A percentile compares a stretch with the other conserved stretches of the same genome.
Conservation (phyloP, 2,113 vertebrate species). For the Dasyurus viverrinus region DNA sequence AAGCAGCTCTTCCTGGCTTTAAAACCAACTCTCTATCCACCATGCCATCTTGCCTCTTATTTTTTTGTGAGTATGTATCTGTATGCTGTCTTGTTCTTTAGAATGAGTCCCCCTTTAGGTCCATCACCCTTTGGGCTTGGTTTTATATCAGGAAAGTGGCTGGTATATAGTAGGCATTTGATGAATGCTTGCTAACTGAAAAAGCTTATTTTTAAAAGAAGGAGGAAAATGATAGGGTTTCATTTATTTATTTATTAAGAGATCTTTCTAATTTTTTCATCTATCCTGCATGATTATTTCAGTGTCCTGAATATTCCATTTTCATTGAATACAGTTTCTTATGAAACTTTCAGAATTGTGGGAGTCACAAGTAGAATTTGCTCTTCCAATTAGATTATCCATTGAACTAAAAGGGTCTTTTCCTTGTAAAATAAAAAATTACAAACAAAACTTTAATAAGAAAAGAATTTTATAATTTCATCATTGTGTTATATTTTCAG, state of each 20-base stretch:
- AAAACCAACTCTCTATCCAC: neutral
- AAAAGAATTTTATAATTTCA: neutral
- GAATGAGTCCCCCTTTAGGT: neutral
- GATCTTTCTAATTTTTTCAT: slow-evolving; percentile 45
- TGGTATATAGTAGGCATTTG: neutral
- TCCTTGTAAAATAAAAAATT: slow-evolving; percentile 34
- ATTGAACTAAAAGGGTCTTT: neutral
- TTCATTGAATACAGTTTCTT: slow-evolving; percentile 36
- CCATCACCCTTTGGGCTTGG: neutral
- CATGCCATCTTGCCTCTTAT: neutral
- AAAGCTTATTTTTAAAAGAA: slow-evolving; percentile 6
- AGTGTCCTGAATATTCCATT: slow-evolving; percentile 19
- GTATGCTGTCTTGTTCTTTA: neutral
- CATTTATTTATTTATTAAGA: slow-evolving; percentile 40
- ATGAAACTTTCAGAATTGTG: neutral
- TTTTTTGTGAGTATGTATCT: neutral
- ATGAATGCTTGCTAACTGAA: neutral
- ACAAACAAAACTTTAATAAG: neutral
- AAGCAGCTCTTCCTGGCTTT: neutral
- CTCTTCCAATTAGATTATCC: slow-evolving; percentile 11
- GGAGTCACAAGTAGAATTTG: neutral
- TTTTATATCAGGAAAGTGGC: neutral
- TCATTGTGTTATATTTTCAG: neutral
- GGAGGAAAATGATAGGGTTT: slow-evolving; percentile 19
- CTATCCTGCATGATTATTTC: slow-evolving; percentile 37